A percentile compares a stretch with the other conserved stretches of the same genome.
phyloP scores from a whole-genome alignment of 2,113 vertebrate genomes.

The Aegypius monachus region DNA sequence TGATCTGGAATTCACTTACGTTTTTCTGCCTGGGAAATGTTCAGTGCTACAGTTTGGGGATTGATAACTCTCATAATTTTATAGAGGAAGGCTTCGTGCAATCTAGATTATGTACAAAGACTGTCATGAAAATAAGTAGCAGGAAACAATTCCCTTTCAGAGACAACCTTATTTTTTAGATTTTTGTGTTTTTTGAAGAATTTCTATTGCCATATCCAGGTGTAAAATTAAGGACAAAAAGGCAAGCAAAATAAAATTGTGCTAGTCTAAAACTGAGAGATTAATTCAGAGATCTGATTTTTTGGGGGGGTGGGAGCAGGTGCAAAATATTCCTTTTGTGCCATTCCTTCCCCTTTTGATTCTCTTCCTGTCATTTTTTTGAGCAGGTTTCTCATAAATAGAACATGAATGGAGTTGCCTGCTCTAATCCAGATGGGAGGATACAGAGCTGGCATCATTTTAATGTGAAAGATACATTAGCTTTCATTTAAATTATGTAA shows the following conservation, averaged over 20 bases:
- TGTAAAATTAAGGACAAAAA: neutral
- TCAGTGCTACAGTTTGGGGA: neutral
- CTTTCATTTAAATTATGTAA: constrained; percentile 25
- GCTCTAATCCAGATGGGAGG: neutral
- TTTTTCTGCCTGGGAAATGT: neutral
- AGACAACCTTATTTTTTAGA: neutral
- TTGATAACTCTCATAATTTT: neutral
- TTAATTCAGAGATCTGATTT: neutral
- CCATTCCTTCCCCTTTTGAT: neutral
- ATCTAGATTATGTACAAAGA: neutral
- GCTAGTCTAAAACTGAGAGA: neutral
- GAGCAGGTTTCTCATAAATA: neutral
- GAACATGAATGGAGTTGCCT: neutral
- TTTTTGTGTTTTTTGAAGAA: neutral
- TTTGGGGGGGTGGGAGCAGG: neutral
- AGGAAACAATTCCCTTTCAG: neutral
- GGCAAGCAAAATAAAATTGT: neutral
- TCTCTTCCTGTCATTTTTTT: neutral
- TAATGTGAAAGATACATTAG: neutral
- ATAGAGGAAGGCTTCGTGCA: neutral
- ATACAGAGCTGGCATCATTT: neutral
- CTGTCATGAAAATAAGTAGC: neutral
- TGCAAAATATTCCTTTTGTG: neutral
- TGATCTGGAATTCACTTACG: neutral
- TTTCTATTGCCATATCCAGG: neutral